phyloP scores from a whole-genome alignment of 2,113 vertebrate species.

The Synchiropus splendidus region DNA sequence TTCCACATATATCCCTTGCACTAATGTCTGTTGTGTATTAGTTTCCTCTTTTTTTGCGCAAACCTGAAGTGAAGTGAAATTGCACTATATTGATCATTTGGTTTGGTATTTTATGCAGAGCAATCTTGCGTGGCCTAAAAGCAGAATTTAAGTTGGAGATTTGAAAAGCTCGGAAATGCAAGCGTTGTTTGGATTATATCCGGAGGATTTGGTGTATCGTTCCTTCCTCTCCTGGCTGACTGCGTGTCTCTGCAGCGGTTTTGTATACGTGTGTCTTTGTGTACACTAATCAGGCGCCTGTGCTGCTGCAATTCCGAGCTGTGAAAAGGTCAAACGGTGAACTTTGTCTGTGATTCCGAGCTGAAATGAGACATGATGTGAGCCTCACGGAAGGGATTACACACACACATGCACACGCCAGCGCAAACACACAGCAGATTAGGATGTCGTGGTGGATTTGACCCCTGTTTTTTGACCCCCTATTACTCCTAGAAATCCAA shows the following conservation, averaged over 20 bases:
- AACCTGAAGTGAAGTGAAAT: no score
- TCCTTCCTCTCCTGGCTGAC: slow-evolving; percentile 19
- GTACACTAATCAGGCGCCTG: slow-evolving; percentile 42
- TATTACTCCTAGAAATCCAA: slow-evolving; percentile 56
- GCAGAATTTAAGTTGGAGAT: no score
- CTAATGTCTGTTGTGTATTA: no score
- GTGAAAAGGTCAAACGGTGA: slow-evolving; percentile 59
- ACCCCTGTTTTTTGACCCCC: slow-evolving; percentile 55
- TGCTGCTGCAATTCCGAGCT: slow-evolving; percentile 36
- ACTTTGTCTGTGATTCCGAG: slow-evolving; percentile 58
- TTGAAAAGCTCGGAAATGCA: no score
- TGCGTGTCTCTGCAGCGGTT: slow-evolving; percentile 18
- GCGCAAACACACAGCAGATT: slow-evolving; percentile 31
- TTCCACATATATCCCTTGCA: no score
- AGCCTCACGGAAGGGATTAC: slow-evolving; percentile 36
- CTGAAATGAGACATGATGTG: slow-evolving; percentile 60
- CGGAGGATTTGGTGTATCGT: slow-evolving; percentile 31
- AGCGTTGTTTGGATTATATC: slow-evolving; percentile 31
- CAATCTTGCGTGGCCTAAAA: no score
- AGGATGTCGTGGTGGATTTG: slow-evolving; percentile 49
- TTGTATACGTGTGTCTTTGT: slow-evolving; percentile 16
- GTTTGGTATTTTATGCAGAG: no score
- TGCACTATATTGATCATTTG: no score
- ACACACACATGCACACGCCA: slow-evolving; percentile 14
- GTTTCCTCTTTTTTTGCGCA: no score